Evolutionary conservation across 2,888 invertebrate species (phyloP), one percentile per base, ranked within the genome.

Genomic region (Drosophila subsilvestris): DNA sequence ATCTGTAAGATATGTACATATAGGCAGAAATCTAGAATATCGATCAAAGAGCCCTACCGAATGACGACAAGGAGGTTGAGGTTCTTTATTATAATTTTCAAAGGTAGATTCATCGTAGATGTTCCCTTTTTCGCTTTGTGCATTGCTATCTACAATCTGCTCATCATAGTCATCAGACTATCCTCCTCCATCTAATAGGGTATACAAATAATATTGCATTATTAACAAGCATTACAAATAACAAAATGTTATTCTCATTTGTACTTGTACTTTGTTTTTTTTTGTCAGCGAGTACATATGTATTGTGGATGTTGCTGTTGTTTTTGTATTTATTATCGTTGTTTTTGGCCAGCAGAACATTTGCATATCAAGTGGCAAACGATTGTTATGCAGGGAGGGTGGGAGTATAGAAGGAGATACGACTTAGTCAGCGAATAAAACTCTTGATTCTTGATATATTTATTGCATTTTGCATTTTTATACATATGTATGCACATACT

Each of bases 181-280:
- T 32, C 5, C 4, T 14, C 14, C 6, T 6, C 14, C 37, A 2
- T 14, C 1, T 7, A 14, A 6, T 14, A 37, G 37, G 37, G 37
- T 37, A 37, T 32, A 12, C 14, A 6, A 37, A 14, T 37, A 7
- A n/a, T n/a, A 37, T 7, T n/a, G 3, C 6, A 37, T 37, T 37
- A 72, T 56, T 70, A 72, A 76, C 77, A 71, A 68, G 71, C 76
- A 72, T 79, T 85, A 82, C 88, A 81, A 82, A 85, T 79, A 81
- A 85, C 87, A 77, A 81, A 77, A 65, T 82, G 71, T 75, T 87
- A 70, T 78, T 53, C 58, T 54, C 55, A 70, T 70, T 68, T 65
- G 37, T 37, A 37, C 37, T 37, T 14, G 6, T 37, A 7, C 14
- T 2, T 37, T 14, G n/a, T 37, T 14, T 5, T 14, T 37, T 48